phyloP scores from a whole-genome alignment of 2,113 vertebrate genomes.

The Ariopsis seemanni region DNA sequence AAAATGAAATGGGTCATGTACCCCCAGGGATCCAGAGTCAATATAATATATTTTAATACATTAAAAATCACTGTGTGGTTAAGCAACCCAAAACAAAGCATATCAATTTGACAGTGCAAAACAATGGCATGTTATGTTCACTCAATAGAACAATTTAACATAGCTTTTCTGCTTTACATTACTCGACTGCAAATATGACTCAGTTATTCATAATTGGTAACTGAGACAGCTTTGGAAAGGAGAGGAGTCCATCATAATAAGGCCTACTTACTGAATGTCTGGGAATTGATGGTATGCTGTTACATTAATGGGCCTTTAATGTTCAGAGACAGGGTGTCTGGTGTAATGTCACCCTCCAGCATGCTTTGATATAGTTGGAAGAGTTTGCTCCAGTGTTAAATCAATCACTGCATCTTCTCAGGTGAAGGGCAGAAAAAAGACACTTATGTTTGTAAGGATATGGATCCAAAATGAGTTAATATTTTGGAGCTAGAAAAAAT shows the following conservation, averaged over 20 bases:
- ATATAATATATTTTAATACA: not conserved
- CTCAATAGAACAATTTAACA: conserved; percentile 6
- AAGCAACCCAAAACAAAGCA: not conserved
- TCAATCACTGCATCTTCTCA: conserved; percentile 37
- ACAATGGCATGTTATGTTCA: not conserved
- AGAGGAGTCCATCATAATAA: conserved; percentile 12
- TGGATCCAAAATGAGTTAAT: conserved; percentile 55
- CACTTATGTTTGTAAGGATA: conserved; percentile 54
- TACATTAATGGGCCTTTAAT: conserved; percentile 45
- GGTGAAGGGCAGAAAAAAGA: conserved; percentile 19
- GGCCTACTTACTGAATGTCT: conserved; percentile 6
- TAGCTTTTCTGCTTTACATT: conserved; percentile 12
- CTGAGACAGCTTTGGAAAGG: conserved; percentile 31
- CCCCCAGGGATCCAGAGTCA: not conserved
- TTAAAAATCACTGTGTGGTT: not conserved
- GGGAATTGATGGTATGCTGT: conserved; percentile 20
- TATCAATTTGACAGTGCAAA: not conserved
- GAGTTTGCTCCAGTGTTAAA: conserved; percentile 42
- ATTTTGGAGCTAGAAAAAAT: conserved; percentile 53
- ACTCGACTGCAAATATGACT: conserved; percentile 4
- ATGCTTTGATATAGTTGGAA: conserved; percentile 24
- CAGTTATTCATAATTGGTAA: conserved; percentile 11
- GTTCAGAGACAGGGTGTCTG: conserved; percentile 41
- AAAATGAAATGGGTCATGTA: not conserved
- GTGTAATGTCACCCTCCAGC: conserved; percentile 18